phyloP scores from a whole-genome alignment of 2,113 vertebrate species.

The Gopherus flavomarginatus region DNA sequence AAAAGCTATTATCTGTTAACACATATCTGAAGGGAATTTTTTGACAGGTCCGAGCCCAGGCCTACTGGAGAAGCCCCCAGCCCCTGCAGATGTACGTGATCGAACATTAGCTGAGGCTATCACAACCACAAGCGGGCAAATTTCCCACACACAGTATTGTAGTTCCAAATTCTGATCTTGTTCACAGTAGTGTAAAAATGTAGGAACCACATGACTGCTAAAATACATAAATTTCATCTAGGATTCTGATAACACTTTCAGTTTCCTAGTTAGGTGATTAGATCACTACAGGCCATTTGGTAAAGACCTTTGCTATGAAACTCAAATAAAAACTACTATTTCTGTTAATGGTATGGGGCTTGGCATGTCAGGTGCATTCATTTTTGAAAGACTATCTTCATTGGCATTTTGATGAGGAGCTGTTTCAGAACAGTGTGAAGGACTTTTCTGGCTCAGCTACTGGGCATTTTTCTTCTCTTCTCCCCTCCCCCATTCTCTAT shows the following conservation, averaged over 20 bases:
- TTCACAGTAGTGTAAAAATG: background rate
- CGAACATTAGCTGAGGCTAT: background rate
- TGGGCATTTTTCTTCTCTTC: background rate
- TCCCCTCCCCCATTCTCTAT: background rate
- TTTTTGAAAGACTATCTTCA: background rate
- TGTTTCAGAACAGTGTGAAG: background rate
- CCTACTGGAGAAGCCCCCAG: background rate
- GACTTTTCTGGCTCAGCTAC: background rate
- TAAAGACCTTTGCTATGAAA: conserved; percentile 1
- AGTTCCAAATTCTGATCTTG: background rate
- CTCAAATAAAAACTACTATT: background rate
- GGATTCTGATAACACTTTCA: background rate
- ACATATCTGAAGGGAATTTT: background rate
- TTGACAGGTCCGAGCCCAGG: background rate
- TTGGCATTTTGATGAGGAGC: background rate
- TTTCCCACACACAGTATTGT: background rate
- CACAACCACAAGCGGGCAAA: background rate
- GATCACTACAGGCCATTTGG: conserved; percentile 20
- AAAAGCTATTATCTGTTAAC: background rate
- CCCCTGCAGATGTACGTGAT: background rate
- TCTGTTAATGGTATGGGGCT: background rate
- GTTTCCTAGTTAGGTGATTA: background rate
- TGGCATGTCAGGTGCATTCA: background rate
- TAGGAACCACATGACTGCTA: background rate
- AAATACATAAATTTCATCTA: background rate